Base-by-base conservation (phyloP, 1,140 invertebrate species). In the Brachionus calyciflorus region DNA sequence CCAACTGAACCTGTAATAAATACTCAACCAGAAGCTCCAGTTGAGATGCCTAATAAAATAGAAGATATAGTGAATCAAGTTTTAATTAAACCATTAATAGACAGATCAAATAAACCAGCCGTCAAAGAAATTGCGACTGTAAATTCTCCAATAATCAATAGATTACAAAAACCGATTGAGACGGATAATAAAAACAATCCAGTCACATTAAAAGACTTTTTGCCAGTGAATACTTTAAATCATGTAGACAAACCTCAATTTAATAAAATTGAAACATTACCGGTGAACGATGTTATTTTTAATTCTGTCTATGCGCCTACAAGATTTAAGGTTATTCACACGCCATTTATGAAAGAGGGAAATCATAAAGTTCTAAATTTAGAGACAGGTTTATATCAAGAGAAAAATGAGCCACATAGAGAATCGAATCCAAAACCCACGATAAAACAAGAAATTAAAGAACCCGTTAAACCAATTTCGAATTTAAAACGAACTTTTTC, bases 271-370 rank as follows among this genome's bases (percentile, higher is more conserved):
- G 24, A 17, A 9, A 44, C 12, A 1, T n/a, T 19, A 10, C 60
- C 33, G 12, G 2, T 65, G 2, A 65, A 65, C 44, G 60, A 65
- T 37, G 26, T 12, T 9, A 65, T 65, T 19, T 65, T 65, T 44
- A 65, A 65, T 44, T 44, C 60, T 1, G 19, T 65, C 1, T 73
- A 73, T 51, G 51, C 51, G 19, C 69, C 69, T 2, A 17, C 37
- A 26, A 49, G 51, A 26, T 21, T 41, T 19, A 73, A 33, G 14
- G 24, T 40, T 37, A 10, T 73, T 17, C 46, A 49, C 7, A 73
- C 69, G 12, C 69, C 69, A 14, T 73, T 51, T 6, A 73, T 73
- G 69, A 49, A 73, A 30, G 46, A 73, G 14, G 69, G 69, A 2
- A 21, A 21, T n/a, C 19, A 37, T 24, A 73, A 73, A 40, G 69